Conservation (phyloP, 2,888 invertebrate genomes). For the Drosophila differens region DNA sequence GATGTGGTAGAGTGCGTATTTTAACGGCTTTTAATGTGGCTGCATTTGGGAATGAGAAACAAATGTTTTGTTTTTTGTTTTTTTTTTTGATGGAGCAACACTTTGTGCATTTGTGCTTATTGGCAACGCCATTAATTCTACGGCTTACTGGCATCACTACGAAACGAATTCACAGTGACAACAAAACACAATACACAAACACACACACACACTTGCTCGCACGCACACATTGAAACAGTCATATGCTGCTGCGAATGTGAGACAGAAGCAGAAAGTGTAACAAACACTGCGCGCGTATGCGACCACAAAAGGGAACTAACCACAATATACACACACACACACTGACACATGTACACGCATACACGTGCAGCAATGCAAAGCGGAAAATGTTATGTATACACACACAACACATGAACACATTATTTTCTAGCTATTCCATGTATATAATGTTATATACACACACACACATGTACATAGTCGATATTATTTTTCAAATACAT, state of each 20-base stretch:
- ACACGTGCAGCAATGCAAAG: constrained; percentile 40
- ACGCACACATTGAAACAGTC: constrained; percentile 17
- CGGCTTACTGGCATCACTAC: constrained; percentile 64
- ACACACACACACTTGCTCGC: constrained; percentile 23
- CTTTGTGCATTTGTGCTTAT: constrained; percentile 21
- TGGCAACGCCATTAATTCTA: constrained; percentile 46
- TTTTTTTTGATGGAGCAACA: constrained; percentile 37
- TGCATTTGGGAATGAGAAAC: constrained; percentile 36
- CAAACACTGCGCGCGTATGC: constrained; percentile 64
- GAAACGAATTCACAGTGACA: constrained; percentile 70
- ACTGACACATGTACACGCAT: constrained; percentile 16
- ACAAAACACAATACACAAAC: constrained; percentile 60
- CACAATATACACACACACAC: constrained; percentile 18
- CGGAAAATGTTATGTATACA: constrained; percentile 66
- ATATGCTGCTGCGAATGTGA: constrained; percentile 63
- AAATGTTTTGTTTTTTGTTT: background rate
- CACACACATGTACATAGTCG: constrained; percentile 31
- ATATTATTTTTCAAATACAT: constrained; percentile 56
- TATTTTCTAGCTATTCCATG: constrained; percentile 23
- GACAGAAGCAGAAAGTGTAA: constrained; percentile 49
- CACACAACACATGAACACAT: constrained; percentile 41
- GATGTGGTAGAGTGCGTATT: constrained; percentile 60
- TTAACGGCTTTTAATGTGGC: constrained; percentile 69
- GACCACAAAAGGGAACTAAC: constrained; percentile 49
- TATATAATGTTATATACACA: constrained; percentile 6